Evolutionary conservation across 2,888 invertebrate genomes (phyloP), one percentile per base, ranked within the genome.

Genomic region (Cataglyphis albicans): DNA sequence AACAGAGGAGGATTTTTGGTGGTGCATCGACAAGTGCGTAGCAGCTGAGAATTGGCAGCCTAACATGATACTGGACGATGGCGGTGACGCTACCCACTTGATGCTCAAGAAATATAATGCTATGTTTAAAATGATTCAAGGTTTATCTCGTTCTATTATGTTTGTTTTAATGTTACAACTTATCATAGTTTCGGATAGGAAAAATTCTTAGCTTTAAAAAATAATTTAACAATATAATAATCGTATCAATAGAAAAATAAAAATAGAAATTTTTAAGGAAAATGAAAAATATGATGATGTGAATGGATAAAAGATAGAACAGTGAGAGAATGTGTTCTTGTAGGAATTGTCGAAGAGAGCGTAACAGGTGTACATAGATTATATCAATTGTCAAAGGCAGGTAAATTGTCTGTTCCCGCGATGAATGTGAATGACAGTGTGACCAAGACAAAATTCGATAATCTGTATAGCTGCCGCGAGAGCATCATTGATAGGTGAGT

Each of bases 341-440:
- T 93, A 97, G 98, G 98, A 83, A 99, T 99, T 92, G 99, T 99
- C 4, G 99, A 99, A 94, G 99, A 99, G 95, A 98, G 98, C 93
- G 99, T 99, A 59, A 99, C 99, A 0, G 99, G 99, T n/a, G 99
- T 99, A 0, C 99, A 99, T 95, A 97, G 99, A 85, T 95, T 99
- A 78, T 99, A 99, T 94, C 99, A 99, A 95, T 96, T 99, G 57
- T 98, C 98, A 67, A 99, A 99, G 95, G 98, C 98, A 21, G 98
- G 98, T 81, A 99, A 99, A 95, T 95, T 99, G 83, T 97, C 98
- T 52, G 98, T 99, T 32, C 99, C 99, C 2, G 99, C 99, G 0
- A 99, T 99, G 98, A 99, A 99, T 95, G 99, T 99, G 52, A 99
- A 99, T 94, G 99, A 99, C 95, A 99, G 99, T 4, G 99, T 99